Conservation (phyloP, 92 coral and sea anemone species). For the Montipora capitata region DNA sequence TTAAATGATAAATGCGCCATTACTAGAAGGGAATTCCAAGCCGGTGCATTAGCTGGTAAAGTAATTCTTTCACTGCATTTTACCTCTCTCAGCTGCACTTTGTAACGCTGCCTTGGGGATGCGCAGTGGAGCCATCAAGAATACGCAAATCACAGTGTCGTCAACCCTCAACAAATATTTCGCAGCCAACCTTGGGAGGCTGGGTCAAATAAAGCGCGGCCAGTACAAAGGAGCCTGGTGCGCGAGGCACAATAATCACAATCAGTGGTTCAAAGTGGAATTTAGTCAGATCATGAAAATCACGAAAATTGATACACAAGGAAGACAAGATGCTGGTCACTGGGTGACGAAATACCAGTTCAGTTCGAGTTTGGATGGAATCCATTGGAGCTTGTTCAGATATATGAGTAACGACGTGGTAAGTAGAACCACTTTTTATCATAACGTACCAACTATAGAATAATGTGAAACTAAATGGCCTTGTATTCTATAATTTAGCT, state of each 20-base stretch:
- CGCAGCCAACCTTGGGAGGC: slow-evolving; percentile 41
- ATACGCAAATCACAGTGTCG: slow-evolving; percentile 66
- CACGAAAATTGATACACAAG: slow-evolving; percentile 71
- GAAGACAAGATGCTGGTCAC: slow-evolving; percentile 69
- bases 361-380: slow-evolving; percentile 74
- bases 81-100: slow-evolving; percentile 27
- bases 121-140: slow-evolving; percentile 65
- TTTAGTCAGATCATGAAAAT: slow-evolving; percentile 73
- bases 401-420: slow-evolving; percentile 71
- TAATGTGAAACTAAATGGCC: no score
- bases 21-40: no score
- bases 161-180: slow-evolving; percentile 41
- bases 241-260: slow-evolving; percentile 75
- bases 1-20: no score
- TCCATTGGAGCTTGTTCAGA: slow-evolving; percentile 79
- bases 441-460: background rate
- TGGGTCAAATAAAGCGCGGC: slow-evolving; percentile 43
- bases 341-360: slow-evolving; percentile 73
- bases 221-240: slow-evolving; percentile 69
- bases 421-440: background rate
- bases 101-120: slow-evolving; percentile 72
- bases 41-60: background rate
- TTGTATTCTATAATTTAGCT: no score
- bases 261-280: slow-evolving; percentile 82
- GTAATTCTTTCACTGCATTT: background rate